Evolutionary conservation across 2,113 vertebrate species (phyloP).

Genomic region (Lethenteron reissneri): DNA sequence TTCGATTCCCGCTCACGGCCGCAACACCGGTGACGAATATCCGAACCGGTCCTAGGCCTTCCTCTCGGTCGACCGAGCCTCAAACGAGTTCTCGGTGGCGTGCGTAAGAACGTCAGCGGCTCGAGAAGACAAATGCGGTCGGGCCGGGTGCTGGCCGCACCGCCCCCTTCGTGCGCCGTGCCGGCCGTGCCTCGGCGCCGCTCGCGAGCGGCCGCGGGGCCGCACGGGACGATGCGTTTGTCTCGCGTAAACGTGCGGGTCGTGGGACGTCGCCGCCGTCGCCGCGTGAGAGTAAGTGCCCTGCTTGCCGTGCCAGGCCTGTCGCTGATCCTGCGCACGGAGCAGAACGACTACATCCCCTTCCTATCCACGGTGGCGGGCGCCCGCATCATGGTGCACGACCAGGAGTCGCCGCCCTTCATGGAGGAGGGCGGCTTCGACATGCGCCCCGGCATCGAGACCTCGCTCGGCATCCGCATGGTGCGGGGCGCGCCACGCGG

Average conservation of each 20-base stretch:
- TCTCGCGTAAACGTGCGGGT: background rate
- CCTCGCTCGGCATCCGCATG: constrained; percentile 39
- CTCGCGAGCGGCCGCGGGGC: background rate
- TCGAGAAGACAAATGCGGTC: background rate
- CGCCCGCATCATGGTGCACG: constrained; percentile 34
- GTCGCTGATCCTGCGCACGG: constrained; percentile 29
- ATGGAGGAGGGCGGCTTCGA: constrained; percentile 47
- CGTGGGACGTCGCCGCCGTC: background rate
- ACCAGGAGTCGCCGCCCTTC: constrained; percentile 31
- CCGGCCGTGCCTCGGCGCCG: background rate
- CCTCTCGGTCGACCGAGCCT: too few species aligned
- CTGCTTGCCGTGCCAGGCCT: constrained; percentile 20
- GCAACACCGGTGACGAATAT: too few species aligned
- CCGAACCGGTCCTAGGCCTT: too few species aligned
- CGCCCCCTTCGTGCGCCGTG: background rate
- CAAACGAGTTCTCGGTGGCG: too few species aligned
- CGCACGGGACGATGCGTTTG: fast-evolving
- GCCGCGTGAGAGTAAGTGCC: background rate
- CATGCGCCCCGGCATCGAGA: constrained; percentile 29
- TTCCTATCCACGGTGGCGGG: constrained; percentile 37
- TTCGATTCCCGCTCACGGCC: too few species aligned
- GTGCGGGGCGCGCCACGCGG: constrained; percentile 13
- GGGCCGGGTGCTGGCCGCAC: background rate
- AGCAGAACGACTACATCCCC: constrained; percentile 37
- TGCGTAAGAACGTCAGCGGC: too few species aligned